Evolutionary conservation across 64 coral and sea anemone genomes (phyloP), one percentile per base, ranked within the genome.

Genomic region (Dendrophyllia cribrosa): DNA sequence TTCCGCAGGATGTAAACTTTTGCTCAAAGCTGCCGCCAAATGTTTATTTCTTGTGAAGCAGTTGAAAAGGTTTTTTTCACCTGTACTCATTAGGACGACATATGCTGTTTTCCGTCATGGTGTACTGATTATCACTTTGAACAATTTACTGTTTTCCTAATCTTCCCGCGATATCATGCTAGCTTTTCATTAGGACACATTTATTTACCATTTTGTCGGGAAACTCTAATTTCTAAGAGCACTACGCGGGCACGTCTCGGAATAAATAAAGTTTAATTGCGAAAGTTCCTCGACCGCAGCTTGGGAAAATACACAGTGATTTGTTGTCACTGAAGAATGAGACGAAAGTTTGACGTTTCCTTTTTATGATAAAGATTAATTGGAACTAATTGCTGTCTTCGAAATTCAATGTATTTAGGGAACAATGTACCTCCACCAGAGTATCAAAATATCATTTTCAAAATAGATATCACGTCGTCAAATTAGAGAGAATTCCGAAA

Each of bases 331-430:
- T 9, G 12, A 66, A 83, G 85, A 94, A 94, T 88, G 79, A 58
- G 93, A 78, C 20, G 80, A 90, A 74, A 88, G 70, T 78, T 94
- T 97, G 95, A 97, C 92, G 70, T 94, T 97, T 97, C 90, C 76
- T 78, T 90, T 96, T 97, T 90, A 97, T 97, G 86, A 89, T 94
- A 97, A 94, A 97, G 66, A 97, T 97, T 97, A 97, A 97, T 97
- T 97, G 92, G 74, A 85, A 82, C 86, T 97, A 97, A 97, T 97
- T 97, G 92, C 76, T 94, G 92, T 97, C 92, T 94, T 83, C 88
- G 91, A 88, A 94, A 97, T 97, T 91, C 95, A 97, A 97, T 91
- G 95, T 94, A 87, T 86, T 94, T 97, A 88, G 88, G 59, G 70
- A 83, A 97, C 85, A 91, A 83, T 91, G 74, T 74, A 58, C 16